phyloP scores from a whole-genome alignment of 2,113 vertebrate species.

The Gnathonemus longibarbis region DNA sequence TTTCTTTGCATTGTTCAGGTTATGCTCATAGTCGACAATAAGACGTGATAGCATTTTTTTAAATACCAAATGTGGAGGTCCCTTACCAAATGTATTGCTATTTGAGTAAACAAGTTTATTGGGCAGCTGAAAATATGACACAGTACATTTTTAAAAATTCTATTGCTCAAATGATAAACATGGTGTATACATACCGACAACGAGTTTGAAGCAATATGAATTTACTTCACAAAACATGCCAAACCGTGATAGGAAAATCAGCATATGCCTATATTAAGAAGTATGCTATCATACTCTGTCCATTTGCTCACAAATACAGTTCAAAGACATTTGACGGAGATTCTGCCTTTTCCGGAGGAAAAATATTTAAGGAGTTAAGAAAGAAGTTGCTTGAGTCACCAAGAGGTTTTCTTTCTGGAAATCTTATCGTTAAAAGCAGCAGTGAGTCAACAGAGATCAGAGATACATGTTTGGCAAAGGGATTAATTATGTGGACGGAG shows the following conservation, averaged over 20 bases:
- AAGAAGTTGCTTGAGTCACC: neutral
- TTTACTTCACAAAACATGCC: neutral
- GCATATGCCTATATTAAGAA: neutral
- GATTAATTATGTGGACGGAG: neutral
- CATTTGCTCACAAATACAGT: neutral
- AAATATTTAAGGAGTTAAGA: neutral
- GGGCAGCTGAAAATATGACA: neutral
- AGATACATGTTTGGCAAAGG: neutral
- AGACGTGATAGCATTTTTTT: neutral
- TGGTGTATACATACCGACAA: neutral
- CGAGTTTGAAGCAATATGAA: neutral
- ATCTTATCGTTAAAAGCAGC: neutral
- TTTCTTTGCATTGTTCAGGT: neutral
- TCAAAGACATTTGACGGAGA: neutral
- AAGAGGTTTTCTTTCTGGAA: neutral
- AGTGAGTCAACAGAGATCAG: neutral
- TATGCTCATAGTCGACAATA: neutral
- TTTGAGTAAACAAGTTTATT: neutral
- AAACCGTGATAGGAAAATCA: neutral
- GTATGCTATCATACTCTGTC: neutral
- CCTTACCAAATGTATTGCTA: neutral
- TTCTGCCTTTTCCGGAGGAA: neutral
- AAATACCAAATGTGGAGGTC: neutral
- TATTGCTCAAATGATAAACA: neutral
- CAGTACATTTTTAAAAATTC: neutral